Evolutionary conservation across 2,888 invertebrate genomes (phyloP).

Genomic region (Labia minor): DNA sequence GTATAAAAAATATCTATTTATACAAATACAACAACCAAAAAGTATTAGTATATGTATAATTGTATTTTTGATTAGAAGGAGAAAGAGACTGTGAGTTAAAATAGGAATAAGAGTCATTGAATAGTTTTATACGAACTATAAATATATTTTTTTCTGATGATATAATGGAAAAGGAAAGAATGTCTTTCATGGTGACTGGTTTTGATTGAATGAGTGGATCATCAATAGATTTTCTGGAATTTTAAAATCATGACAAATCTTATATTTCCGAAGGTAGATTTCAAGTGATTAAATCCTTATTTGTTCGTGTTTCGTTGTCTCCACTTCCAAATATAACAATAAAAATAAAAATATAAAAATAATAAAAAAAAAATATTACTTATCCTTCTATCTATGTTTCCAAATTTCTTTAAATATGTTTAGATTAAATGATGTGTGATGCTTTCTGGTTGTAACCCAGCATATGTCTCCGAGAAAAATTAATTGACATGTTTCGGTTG

Average conservation of each 20-base stretch:
- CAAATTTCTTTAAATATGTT: neutral
- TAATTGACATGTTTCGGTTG: neutral
- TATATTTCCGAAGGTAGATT: too few species aligned
- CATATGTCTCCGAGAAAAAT: too few species aligned
- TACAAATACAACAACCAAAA: too few species aligned
- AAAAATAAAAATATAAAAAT: too few species aligned
- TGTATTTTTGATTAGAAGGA: neutral
- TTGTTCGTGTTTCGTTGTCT: too few species aligned
- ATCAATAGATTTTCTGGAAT: neutral
- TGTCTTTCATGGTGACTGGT: too few species aligned
- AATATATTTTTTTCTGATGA: neutral
- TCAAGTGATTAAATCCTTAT: too few species aligned
- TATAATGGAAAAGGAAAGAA: neutral
- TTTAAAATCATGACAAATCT: neutral
- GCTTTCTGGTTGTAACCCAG: neutral
- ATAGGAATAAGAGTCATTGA: neutral
- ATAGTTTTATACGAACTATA: neutral
- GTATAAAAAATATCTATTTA: too few species aligned
- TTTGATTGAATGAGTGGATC: neutral
- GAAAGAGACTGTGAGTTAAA: neutral
- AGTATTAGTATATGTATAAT: neutral
- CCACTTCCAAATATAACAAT: too few species aligned
- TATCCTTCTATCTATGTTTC: neutral
- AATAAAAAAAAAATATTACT: too few species aligned
- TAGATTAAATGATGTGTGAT: neutral